phyloP scores from a whole-genome alignment of 1,140 invertebrate species.

The Trichomalopsis sarcophagae region DNA sequence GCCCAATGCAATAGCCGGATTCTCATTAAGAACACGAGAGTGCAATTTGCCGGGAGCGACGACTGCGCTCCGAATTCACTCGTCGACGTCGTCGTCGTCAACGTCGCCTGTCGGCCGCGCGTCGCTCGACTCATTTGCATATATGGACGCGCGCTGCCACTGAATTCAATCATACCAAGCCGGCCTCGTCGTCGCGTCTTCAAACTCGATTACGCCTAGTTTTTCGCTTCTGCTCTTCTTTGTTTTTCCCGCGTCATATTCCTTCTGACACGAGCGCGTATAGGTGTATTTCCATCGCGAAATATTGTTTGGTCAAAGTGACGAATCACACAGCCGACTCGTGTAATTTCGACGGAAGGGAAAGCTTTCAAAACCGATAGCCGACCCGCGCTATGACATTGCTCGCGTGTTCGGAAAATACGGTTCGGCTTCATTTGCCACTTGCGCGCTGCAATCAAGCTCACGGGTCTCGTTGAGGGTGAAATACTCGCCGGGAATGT shows the following conservation, averaged over 20 bases:
- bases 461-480: no score
- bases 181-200: not conserved
- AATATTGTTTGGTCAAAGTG: not conserved
- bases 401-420: no score
- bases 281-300: not conserved
- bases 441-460: no score
- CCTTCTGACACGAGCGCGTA: not conserved
- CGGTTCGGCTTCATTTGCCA: no score
- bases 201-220: not conserved
- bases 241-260: not conserved
- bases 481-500: no score
- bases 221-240: not conserved
- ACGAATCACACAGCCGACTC: not conserved
- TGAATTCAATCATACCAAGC: not conserved
- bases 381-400: no score
- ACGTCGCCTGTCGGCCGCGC: not conserved
- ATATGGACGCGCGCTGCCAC: not conserved
- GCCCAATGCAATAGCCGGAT: not conserved
- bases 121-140: not conserved
- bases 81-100: slow-evolving; percentile 1
- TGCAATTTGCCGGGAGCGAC: not conserved
- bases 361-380: no score
- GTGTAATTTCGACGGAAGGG: no score
- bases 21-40: not conserved
- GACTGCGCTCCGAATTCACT: not conserved